Base-by-base conservation (phyloP, 2,797 vertebrate genomes). In the Pelochelys cantorii region DNA sequence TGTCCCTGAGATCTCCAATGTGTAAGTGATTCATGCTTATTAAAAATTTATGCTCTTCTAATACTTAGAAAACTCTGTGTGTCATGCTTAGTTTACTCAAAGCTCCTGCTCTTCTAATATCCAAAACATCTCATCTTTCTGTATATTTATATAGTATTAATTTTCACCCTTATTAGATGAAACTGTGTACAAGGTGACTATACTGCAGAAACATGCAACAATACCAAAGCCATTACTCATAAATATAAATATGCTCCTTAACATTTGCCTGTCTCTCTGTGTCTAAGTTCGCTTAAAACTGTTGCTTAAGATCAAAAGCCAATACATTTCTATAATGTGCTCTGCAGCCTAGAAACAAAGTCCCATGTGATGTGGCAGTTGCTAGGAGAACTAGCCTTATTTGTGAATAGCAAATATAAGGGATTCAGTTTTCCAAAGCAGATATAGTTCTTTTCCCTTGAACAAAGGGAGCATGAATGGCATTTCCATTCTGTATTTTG, bases 311-410 rank as follows among this genome's bases (percentile, higher is more conserved):
- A 90, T 22, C 42, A 83, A 89, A 94, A 81, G 15, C n/a, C 11
- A 52, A 14, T 83, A 57, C 82, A 37, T 94, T 86, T 65, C 84
- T 90, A 7, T 84, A 78, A 59, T 89, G n/a, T 14, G 23, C 89
- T 74, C 78, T 53, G 23, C 52, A 93, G 74, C 91, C 94, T 87
- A 80, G 55, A 92, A 95, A 42, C 87, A 93, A 83, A 85, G 87
- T 93, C 84, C 86, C 96, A 37, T 4, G 10, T 85, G 78, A 93
- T 95, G 57, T 77, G 84, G 87, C 89, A 7, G 96, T 97, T 97
- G 91, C 97, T 93, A 95, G 54, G 95, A 95, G 89, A 97, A 95
- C 90, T 82, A 92, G 81, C 27, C 85, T 90, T 97, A 81, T 94
- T 93, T 95, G 90, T 92, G 87, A 95, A 80, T 65, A 85, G 85